Percentiles rank a stretch among this genome's conserved stretches.
These are phyloP conservation scores for Rhea americana DNA, from an alignment of 2,113 vertebrate species.

Conservation along the genomic window DNA sequence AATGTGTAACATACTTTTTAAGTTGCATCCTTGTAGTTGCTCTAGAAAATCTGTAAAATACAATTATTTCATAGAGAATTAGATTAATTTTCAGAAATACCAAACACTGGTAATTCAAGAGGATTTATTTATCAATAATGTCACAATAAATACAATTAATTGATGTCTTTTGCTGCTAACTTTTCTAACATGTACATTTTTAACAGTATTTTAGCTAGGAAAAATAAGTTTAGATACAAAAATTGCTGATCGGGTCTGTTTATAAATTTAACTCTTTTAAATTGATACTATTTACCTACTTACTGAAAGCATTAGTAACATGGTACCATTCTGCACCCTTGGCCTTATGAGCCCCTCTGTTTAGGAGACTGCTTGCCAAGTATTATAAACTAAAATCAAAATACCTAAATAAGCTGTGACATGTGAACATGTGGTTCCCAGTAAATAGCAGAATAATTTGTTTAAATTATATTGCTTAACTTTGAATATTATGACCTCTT, in stretches of 20 bases:
- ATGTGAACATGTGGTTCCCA: slow-evolving; percentile 50
- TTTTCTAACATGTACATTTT: neutral
- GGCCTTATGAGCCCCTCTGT: neutral
- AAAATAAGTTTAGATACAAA: neutral
- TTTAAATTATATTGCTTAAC: slow-evolving; percentile 39
- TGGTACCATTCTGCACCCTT: neutral
- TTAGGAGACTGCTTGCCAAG: slow-evolving; percentile 13
- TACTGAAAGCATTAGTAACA: neutral
- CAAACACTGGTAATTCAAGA: neutral
- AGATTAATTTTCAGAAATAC: neutral
- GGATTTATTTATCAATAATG: neutral
- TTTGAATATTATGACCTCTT: neutral
- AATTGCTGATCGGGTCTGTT: neutral
- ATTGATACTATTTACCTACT: neutral
- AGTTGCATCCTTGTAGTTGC: neutral
- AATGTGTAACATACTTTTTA: neutral
- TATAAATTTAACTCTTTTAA: neutral
- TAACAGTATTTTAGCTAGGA: neutral
- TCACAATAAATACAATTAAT: neutral
- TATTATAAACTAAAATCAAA: slow-evolving; percentile 24
- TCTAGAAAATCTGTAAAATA: neutral
- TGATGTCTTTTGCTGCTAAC: neutral
- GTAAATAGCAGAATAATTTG: slow-evolving; percentile 45
- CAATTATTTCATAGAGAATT: neutral
- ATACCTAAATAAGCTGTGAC: slow-evolving; percentile 1